Evolutionary conservation across 2,888 invertebrate species (phyloP), one percentile per base, ranked within the genome.

Genomic region (Andrena trimmerana): DNA sequence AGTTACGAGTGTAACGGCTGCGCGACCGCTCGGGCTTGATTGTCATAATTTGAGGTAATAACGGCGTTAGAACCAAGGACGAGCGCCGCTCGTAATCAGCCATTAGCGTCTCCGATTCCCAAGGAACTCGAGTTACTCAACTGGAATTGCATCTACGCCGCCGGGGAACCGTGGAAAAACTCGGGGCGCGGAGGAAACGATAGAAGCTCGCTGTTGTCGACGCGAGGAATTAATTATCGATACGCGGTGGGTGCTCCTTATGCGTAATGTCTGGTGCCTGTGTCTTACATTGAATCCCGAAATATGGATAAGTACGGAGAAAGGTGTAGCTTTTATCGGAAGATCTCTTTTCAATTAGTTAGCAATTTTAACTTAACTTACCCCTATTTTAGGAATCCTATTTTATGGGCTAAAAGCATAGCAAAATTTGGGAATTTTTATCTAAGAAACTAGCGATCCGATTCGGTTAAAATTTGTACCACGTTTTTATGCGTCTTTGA

Each of bases 61-160:
- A 73, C 54, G 42, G 65, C 31, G n/a, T 20, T 63, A 65, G 57
- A 73, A 65, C 48, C 65, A 81, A 81, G 81, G 72, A 73, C 78
- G 33, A 59, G 69, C 31, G 8, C 65, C 69, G 71, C 20, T 16
- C 29, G 65, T 67, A 77, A 81, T 78, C 73, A 65, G 42, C 27
- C 68, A 78, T 72, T 73, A 73, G 27, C 57, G 50, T 81, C 78
- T 69, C 57, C 78, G 72, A 62, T 77, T 62, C 62, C 31, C 71
- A 67, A 68, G 60, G 52, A 69, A 73, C 59, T 62, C 59, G 2
- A 68, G 65, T 78, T 73, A 78, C 65, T 73, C 78, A 59, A 73
- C 27, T 59, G 81, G 68, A 73, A 81, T 65, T 65, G 78, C n/a
- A 31, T 68, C 62, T 27, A 24, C 36, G 29, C 20, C 16, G 36